These are phyloP conservation scores for Tetragonula clypearis DNA, from an alignment of 1,140 invertebrate genomes.

Conservation along the genomic window DNA sequence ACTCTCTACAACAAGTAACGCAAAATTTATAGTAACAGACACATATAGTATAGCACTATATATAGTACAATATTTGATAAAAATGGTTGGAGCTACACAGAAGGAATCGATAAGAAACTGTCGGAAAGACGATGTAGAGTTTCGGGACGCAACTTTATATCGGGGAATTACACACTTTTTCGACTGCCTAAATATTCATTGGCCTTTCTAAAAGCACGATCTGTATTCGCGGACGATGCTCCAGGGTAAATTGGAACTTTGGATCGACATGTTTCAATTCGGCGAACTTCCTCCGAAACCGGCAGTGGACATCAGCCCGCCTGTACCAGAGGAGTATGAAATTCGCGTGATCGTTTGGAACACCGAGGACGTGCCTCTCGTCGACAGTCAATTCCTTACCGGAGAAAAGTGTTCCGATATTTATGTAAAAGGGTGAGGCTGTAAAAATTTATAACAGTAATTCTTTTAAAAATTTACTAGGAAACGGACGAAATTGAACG, in stretches of 20 bases:
- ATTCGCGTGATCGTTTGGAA: constrained; percentile 93
- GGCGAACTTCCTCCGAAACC: constrained; percentile 84
- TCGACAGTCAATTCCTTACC: constrained; percentile 90
- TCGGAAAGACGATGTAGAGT: background rate
- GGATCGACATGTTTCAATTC: constrained; percentile 93
- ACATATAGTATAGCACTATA: background rate
- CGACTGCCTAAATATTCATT: background rate
- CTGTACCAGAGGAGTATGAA: constrained; percentile 89
- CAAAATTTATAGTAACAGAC: background rate
- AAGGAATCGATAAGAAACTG: background rate
- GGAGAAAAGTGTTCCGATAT: constrained; percentile 93
- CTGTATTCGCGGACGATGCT: constrained; percentile 38
- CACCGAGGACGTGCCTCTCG: constrained; percentile 87
- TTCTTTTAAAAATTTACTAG: background rate
- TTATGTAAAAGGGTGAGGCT: constrained; percentile 91
- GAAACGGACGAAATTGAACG: background rate
- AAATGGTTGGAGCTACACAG: no score
- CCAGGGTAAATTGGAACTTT: constrained; percentile 94
- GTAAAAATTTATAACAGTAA: background rate
- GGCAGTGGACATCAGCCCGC: constrained; percentile 89
- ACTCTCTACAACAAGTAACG: no score
- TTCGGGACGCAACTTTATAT: background rate
- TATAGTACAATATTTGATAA: background rate
- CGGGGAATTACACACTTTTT: background rate
- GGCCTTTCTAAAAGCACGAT: background rate